These are phyloP conservation scores for Trialeurodes vaporariorum DNA, from an alignment of 1,140 invertebrate genomes.

Conservation along the genomic window DNA sequence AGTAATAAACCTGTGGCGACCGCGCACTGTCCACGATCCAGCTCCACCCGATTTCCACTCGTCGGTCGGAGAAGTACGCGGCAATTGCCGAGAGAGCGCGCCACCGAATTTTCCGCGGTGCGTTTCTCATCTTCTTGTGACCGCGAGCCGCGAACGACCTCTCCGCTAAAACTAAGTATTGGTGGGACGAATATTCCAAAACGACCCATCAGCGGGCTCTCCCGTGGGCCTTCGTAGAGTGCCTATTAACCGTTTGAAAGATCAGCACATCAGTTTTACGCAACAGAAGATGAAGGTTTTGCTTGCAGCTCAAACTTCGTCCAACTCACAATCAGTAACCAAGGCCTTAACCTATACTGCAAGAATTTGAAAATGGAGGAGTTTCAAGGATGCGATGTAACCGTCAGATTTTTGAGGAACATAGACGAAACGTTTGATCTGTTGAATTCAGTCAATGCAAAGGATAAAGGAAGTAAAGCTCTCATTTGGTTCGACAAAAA, in stretches of 20 bases:
- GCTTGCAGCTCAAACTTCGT: not conserved
- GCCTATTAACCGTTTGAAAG: constrained; percentile 26
- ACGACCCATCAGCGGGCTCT: constrained; percentile 16
- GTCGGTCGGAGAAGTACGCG: too few species aligned
- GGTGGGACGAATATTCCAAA: constrained; percentile 22
- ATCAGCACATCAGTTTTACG: constrained; percentile 25
- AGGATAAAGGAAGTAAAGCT: not conserved
- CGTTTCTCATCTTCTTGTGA: too few species aligned
- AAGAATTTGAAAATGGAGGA: not conserved
- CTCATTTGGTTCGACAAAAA: too few species aligned
- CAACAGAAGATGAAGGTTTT: constrained; percentile 16
- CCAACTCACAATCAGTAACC: not conserved
- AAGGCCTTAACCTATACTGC: constrained; percentile 3
- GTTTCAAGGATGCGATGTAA: not conserved
- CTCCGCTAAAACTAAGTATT: too few species aligned
- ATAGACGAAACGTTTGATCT: not conserved
- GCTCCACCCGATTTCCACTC: too few species aligned
- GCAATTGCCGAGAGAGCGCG: too few species aligned
- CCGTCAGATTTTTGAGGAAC: not conserved
- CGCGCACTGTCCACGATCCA: too few species aligned
- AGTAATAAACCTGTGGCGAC: too few species aligned
- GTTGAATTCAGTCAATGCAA: not conserved
- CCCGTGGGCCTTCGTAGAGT: constrained; percentile 19
- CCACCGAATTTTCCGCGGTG: too few species aligned
- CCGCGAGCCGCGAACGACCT: too few species aligned